These are phyloP conservation scores for Hermaeophaga mercurialis DNA, from an alignment of 2,888 invertebrate genomes.

Conservation along the genomic window DNA sequence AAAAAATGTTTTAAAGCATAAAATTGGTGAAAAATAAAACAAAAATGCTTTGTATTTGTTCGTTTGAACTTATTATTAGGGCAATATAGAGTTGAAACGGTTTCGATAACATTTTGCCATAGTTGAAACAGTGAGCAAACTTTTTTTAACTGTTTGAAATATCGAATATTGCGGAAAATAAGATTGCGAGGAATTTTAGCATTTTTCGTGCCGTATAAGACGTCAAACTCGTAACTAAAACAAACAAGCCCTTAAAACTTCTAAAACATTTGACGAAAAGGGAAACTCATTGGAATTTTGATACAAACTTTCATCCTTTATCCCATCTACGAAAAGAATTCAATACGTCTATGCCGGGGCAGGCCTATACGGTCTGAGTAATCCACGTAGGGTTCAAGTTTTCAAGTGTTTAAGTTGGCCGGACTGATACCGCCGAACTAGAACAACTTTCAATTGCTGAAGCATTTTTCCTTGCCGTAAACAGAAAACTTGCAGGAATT, in stretches of 20 bases:
- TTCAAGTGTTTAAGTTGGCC: slow-evolving; percentile 12
- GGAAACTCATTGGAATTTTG: slow-evolving; percentile 4
- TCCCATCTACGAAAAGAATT: slow-evolving; percentile 12
- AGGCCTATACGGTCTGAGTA: slow-evolving; percentile 5
- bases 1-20: too few relatives aligned
- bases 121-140: too few relatives aligned
- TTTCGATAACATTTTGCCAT: too few relatives aligned
- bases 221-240: slow-evolving; percentile 7
- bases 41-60: too few relatives aligned
- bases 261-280: slow-evolving; percentile 4
- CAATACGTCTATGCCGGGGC: slow-evolving; percentile 4
- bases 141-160: background rate
- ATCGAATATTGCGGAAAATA: background rate
- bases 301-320: slow-evolving; percentile 11
- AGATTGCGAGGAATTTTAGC: background rate
- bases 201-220: background rate
- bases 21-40: too few relatives aligned
- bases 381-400: slow-evolving; percentile 8
- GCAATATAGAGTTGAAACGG: too few relatives aligned
- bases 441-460: slow-evolving; percentile 16
- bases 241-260: slow-evolving; percentile 24
- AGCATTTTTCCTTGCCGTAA: too few relatives aligned
- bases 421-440: slow-evolving; percentile 8
- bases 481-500: too few relatives aligned
- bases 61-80: too few relatives aligned